phyloP scores from a whole-genome alignment of 2,888 invertebrate genomes.

The Thymelicus sylvestris region DNA sequence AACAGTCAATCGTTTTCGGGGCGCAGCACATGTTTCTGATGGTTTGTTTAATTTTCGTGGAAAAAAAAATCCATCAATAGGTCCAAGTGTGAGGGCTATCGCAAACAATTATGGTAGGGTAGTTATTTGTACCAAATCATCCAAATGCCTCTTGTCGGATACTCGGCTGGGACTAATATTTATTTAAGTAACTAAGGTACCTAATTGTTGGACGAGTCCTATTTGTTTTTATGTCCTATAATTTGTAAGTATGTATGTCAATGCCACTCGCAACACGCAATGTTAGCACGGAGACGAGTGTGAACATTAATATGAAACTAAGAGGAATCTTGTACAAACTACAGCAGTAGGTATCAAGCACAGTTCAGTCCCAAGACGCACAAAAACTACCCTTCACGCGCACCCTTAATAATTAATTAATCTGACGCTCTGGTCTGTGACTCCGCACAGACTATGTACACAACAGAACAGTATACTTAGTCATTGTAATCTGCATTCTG shows the following conservation, averaged over 20 bases:
- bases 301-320: neutral
- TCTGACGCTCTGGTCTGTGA: constrained; percentile 26
- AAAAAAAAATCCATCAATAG: no score
- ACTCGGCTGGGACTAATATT: no score
- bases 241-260: neutral
- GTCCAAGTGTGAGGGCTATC: no score
- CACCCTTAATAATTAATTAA: constrained; percentile 55
- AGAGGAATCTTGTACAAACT: neutral
- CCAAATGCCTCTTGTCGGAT: no score
- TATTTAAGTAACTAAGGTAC: no score
- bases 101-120: no score
- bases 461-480: neutral
- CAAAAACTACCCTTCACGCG: constrained; percentile 51
- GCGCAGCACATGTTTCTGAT: no score
- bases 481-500: no score
- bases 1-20: no score
- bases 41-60: no score
- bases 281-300: neutral
- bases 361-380: constrained; percentile 31
- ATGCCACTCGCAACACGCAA: neutral
- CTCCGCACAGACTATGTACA: neutral
- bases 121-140: no score
- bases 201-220: no score
- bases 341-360: constrained; percentile 20
- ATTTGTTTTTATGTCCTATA: neutral